Conservation (phyloP, 64 coral and sea anemone genomes). For the Stichodactyla mertensii region DNA sequence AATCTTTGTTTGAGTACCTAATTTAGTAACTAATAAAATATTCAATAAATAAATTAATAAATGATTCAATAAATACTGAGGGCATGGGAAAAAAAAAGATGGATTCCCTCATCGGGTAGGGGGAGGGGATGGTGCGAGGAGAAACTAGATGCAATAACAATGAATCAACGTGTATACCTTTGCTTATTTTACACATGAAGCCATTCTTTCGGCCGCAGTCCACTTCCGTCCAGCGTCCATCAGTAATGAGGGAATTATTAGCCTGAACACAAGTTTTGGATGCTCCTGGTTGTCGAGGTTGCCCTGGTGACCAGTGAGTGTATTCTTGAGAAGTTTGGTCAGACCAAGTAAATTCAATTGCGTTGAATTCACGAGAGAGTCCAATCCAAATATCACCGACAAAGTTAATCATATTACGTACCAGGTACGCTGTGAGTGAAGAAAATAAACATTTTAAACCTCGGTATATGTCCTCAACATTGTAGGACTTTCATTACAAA, state of each 20-base stretch:
- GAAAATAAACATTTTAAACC: too few relatives aligned
- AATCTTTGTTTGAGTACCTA: too few relatives aligned
- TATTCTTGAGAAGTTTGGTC: conserved; percentile 57
- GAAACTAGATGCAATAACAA: too few relatives aligned
- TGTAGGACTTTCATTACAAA: too few relatives aligned
- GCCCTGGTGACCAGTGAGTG: conserved; percentile 62
- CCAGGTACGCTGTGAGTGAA: conserved; percentile 7
- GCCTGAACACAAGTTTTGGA: conserved; percentile 63
- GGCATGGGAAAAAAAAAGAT: too few relatives aligned
- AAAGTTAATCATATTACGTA: conserved; percentile 54
- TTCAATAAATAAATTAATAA: too few relatives aligned
- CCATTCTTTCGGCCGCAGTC: conserved; percentile 50
- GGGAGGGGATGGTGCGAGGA: too few relatives aligned
- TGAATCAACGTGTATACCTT: conserved; percentile 36
- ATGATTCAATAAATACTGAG: too few relatives aligned
- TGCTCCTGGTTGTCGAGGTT: conserved; percentile 23
- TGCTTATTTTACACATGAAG: conserved; percentile 81
- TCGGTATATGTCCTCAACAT: too few relatives aligned
- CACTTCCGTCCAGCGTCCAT: conserved; percentile 70
- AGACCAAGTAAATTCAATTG: conserved; percentile 56
- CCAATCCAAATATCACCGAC: conserved; percentile 78
- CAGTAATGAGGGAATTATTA: conserved; percentile 5
- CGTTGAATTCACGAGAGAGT: conserved; percentile 32
- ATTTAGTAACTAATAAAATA: too few relatives aligned
- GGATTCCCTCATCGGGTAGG: too few relatives aligned